These are phyloP conservation scores for Neotoxoptera formosana DNA, from an alignment of 1,140 invertebrate species.

Conservation along the genomic window DNA sequence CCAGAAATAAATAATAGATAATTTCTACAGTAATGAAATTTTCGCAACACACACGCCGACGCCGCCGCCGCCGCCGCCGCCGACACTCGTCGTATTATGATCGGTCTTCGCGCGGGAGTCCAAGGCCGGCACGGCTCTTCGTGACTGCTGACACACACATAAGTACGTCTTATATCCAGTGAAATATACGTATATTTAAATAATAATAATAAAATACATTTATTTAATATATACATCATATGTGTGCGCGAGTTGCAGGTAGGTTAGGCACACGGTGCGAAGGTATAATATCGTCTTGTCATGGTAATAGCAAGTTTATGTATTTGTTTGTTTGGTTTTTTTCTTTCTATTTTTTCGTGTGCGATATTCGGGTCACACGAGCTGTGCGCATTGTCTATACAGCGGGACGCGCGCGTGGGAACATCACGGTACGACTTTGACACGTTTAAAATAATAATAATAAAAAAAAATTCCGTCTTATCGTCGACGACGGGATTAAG, in stretches of 20 bases:
- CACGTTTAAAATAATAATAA: conserved; percentile 32
- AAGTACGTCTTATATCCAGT: not conserved
- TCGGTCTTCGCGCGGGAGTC: conserved; percentile 20
- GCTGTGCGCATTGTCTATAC: conserved; percentile 18
- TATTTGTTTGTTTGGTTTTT: conserved; percentile 15
- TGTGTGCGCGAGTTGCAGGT: not conserved
- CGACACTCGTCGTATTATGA: not conserved
- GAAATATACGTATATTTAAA: not conserved
- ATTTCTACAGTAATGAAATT: conserved; percentile 46
- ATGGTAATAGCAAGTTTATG: not conserved
- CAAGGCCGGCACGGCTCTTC: conserved; percentile 52
- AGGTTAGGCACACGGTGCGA: not conserved
- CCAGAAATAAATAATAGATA: not conserved
- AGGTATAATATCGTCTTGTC: conserved; percentile 15
- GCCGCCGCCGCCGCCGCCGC: not conserved
- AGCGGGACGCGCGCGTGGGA: conserved; percentile 26
- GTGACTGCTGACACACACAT: conserved; percentile 40
- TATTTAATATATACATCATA: not conserved
- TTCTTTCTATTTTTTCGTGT: conserved; percentile 28
- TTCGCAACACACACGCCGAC: conserved; percentile 21
- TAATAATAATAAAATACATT: conserved; percentile 11
- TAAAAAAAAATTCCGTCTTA: not conserved
- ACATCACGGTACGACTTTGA: conserved; percentile 43
- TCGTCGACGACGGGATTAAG: not conserved
- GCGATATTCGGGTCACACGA: conserved; percentile 55